Base-by-base conservation (phyloP, 2,888 invertebrate species). In the Nemotelus pantherinus region DNA sequence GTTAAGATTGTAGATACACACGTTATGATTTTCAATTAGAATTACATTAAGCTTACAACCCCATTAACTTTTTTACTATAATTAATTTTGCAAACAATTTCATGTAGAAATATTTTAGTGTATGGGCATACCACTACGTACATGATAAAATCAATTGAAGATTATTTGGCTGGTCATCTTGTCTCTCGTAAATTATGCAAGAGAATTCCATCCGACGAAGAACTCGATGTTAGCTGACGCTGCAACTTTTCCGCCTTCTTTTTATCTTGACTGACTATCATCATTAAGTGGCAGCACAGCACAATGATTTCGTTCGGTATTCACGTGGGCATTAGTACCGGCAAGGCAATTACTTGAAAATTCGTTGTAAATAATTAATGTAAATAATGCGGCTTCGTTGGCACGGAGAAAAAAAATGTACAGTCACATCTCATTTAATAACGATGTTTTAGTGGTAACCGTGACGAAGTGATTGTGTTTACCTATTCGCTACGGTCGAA, bases 311-410 rank as follows among this genome's bases (percentile, higher is more conserved):
- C 10, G 57, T 25, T 9, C 50, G 50, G 47, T 2, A 25, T 65
- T 65, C 65, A 45, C 45, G 65, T 45, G 65, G 47, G 47, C 65
- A 65, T 45, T 47, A 65, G 65, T 65, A 65, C 65, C 2, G 43
- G 47, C 47, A 65, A 65, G 43, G 47, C 47, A 65, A 65, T 65
- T 65, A 65, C 65, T 41, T 45, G 47, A 65, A 65, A 65, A 65
- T 65, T 65, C 65, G 65, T 9, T 65, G 45, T 44, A 65, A 65
- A 65, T 65, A 65, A 65, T 65, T 65, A 65, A 45, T 47, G 47
- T 65, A 65, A 65, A 65, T 25, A 45, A 45, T 3, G 10, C 45
- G 9, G 45, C 2, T n/a, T 7, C 4, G 43, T 41, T 63, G 63
- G 41, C 43, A 3, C 4, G n/a, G 57, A 3, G 57, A 3, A 9